phyloP scores from a whole-genome alignment of 2,797 vertebrate species.

The Crocodylus rhombifer region DNA sequence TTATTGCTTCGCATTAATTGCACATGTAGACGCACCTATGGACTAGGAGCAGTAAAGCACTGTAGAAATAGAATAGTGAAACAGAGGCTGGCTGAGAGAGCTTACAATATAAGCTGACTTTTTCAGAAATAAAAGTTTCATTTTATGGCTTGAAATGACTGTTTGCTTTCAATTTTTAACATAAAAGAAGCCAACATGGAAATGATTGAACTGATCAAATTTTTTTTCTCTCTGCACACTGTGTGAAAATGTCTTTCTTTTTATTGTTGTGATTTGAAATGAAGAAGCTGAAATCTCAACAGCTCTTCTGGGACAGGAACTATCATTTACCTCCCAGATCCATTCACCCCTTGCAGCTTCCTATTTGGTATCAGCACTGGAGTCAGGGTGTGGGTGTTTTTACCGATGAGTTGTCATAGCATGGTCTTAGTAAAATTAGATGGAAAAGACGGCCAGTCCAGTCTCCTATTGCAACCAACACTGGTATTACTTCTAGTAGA shows the following conservation, averaged over 20 bases:
- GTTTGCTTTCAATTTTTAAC: background rate
- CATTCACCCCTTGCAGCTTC: fast-evolving
- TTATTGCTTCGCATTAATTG: too few species aligned
- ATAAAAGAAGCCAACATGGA: background rate
- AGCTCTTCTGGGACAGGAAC: fast-evolving
- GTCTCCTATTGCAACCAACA: background rate
- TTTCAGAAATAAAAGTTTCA: background rate
- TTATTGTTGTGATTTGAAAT: background rate
- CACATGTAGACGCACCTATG: too few species aligned
- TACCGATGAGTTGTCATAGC: background rate
- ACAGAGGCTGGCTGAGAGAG: conserved; percentile 7
- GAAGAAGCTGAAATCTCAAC: background rate
- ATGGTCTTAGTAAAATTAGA: background rate
- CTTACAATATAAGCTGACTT: conserved; percentile 39
- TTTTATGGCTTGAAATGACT: conserved; percentile 24
- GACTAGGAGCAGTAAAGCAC: conserved; percentile 2
- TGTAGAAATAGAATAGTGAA: conserved; percentile 12
- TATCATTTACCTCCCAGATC: background rate
- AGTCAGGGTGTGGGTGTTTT: background rate
- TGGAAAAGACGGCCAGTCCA: conserved; percentile 1
- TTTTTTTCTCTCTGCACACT: background rate
- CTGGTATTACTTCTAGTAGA: conserved; percentile 22
- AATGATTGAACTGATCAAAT: background rate
- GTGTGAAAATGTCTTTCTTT: background rate
- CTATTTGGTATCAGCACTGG: background rate